phyloP scores from a whole-genome alignment of 2,888 invertebrate species.

The Antheraea assamensis region DNA sequence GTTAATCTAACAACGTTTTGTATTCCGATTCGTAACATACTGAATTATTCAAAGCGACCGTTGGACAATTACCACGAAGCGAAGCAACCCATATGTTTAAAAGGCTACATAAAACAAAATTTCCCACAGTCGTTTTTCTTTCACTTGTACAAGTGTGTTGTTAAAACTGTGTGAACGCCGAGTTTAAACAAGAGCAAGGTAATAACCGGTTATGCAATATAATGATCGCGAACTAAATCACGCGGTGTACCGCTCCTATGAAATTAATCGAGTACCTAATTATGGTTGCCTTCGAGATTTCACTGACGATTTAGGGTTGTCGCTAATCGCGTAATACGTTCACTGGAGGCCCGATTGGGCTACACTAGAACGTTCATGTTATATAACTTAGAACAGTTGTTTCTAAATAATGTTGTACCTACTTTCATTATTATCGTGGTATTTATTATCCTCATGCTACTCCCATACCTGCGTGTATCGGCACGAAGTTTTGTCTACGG shows the following conservation, averaged over 20 bases:
- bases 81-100: constrained; percentile 46
- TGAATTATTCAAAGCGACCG: constrained; percentile 39
- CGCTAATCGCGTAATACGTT: neutral
- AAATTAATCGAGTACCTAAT: constrained; percentile 67
- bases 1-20: constrained; percentile 17
- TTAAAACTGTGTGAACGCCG: constrained; percentile 62
- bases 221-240: constrained; percentile 52
- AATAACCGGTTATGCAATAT: constrained; percentile 67
- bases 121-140: constrained; percentile 69
- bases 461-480: no score
- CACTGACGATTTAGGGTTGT: constrained; percentile 25
- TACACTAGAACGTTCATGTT: neutral
- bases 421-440: no score
- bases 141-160: constrained; percentile 47
- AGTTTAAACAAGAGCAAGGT: constrained; percentile 62
- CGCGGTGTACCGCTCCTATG: constrained; percentile 42
- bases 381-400: neutral
- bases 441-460: no score
- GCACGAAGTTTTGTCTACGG: no score
- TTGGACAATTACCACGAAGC: constrained; percentile 39
- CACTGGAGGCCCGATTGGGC: neutral
- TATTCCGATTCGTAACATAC: constrained; percentile 27
- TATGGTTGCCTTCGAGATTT: constrained; percentile 53
- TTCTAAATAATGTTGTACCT: no score
- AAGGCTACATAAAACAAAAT: constrained; percentile 40